These are phyloP conservation scores for Syngnathus rostellatus DNA, from an alignment of 2,797 vertebrate species.

Conservation along the genomic window DNA sequence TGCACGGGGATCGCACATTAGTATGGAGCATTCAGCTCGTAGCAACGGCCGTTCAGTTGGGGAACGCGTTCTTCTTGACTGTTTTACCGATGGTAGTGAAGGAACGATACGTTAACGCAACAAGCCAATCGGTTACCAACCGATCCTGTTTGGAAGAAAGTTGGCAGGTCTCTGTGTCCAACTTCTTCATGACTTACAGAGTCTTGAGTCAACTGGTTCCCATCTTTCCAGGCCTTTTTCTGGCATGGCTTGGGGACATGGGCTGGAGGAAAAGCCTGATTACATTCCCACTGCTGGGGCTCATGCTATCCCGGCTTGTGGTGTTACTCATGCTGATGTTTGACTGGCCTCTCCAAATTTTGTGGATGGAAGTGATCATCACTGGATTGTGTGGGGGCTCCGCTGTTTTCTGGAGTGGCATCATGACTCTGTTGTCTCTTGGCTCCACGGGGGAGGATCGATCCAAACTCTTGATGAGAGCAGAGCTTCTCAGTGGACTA, in stretches of 20 bases:
- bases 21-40: conserved; percentile 2
- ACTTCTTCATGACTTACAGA: conserved; percentile 11
- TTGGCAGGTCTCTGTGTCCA: conserved; percentile 10
- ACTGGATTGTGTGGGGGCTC: conserved; percentile 1
- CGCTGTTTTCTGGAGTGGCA: conserved; percentile 8
- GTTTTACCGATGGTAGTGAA: conserved; percentile 5
- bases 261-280: conserved; percentile 15
- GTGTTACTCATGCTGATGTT: conserved; percentile 4
- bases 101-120: background rate
- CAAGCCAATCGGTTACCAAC: conserved; percentile 3
- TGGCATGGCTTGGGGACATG: conserved; percentile 9
- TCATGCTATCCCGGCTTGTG: conserved; percentile 8
- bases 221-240: conserved; percentile 5
- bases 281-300: conserved; percentile 7
- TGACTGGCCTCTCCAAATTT: conserved; percentile 10
- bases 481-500: conserved; percentile 1
- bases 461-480: conserved; percentile 10
- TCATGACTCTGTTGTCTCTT: conserved; percentile 10
- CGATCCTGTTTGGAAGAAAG: background rate
- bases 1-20: background rate
- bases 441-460: background rate
- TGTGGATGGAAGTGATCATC: conserved; percentile 7
- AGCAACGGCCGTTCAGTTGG: conserved; percentile 7
- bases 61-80: conserved; percentile 5
- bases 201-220: conserved; percentile 3